Conservation (phyloP, 2,797 vertebrate species). For the Picus viridis region DNA sequence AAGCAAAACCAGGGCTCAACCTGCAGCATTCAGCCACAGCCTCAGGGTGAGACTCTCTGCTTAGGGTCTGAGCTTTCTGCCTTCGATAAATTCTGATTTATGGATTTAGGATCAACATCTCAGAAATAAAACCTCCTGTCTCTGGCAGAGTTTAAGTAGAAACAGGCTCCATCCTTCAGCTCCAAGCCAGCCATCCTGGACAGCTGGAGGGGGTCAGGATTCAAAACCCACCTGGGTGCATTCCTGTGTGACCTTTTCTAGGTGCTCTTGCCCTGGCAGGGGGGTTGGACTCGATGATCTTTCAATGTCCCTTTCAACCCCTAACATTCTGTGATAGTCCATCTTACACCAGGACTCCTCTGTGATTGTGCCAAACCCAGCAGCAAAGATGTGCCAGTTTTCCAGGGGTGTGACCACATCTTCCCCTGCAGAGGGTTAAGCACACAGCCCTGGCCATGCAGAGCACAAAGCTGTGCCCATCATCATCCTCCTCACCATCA, state of each 20-base stretch:
- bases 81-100: neutral
- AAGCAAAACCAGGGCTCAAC: neutral
- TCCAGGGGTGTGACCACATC: neutral
- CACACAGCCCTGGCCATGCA: neutral
- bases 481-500: neutral
- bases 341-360: fast-evolving
- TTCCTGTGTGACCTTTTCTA: no score
- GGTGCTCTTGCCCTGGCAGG: no score
- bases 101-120: neutral
- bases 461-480: neutral
- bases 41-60: neutral
- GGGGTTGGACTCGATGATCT: no score
- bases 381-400: fast-evolving
- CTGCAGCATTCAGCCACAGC: neutral
- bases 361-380: fast-evolving
- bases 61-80: neutral
- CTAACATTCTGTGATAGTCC: no score
- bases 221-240: no score
- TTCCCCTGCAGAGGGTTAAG: neutral
- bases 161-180: neutral
- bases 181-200: neutral
- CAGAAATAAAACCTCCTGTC: neutral
- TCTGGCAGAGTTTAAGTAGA: neutral
- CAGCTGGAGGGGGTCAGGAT: neutral
- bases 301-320: no score